phyloP scores from a whole-genome alignment of 1,140 invertebrate genomes.

The Drosophila jambulina region DNA sequence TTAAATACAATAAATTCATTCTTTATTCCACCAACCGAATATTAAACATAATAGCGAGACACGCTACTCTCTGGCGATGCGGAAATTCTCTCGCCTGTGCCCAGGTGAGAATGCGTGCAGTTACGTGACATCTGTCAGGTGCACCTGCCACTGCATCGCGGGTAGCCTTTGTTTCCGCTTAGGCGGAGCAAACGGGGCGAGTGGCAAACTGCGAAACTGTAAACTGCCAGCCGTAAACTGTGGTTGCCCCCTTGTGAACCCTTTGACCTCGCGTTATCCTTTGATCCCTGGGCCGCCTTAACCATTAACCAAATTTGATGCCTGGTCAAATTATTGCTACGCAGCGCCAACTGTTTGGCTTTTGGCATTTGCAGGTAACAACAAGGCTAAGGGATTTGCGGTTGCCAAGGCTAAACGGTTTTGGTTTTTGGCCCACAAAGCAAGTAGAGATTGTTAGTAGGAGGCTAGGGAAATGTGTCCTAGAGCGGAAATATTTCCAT shows the following conservation, averaged over 20 bases:
- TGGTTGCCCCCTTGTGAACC: constrained; percentile 15
- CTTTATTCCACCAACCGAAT: background rate
- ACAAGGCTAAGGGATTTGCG: constrained; percentile 28
- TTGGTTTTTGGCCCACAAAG: background rate
- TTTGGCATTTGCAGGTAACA: constrained; percentile 13
- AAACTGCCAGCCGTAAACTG: constrained; percentile 17
- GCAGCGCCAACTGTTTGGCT: constrained; percentile 4
- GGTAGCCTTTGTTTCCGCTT: constrained; percentile 18
- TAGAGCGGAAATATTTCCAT: background rate
- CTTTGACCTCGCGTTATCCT: background rate
- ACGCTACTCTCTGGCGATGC: background rate
- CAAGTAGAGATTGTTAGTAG: background rate
- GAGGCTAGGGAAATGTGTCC: background rate
- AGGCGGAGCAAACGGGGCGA: background rate
- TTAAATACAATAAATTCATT: background rate
- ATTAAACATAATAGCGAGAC: background rate
- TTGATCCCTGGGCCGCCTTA: constrained; percentile 4
- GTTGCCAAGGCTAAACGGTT: constrained; percentile 1
- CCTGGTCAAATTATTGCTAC: constrained; percentile 43
- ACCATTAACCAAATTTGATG: constrained; percentile 60
- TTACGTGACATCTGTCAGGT: constrained; percentile 7
- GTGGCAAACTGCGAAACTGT: background rate
- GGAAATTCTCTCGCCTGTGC: background rate
- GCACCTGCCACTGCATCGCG: constrained; percentile 8
- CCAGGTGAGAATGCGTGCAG: constrained; percentile 6